Evolutionary conservation across 2,113 vertebrate genomes (phyloP).

Genomic region (Taurulus bubalis): DNA sequence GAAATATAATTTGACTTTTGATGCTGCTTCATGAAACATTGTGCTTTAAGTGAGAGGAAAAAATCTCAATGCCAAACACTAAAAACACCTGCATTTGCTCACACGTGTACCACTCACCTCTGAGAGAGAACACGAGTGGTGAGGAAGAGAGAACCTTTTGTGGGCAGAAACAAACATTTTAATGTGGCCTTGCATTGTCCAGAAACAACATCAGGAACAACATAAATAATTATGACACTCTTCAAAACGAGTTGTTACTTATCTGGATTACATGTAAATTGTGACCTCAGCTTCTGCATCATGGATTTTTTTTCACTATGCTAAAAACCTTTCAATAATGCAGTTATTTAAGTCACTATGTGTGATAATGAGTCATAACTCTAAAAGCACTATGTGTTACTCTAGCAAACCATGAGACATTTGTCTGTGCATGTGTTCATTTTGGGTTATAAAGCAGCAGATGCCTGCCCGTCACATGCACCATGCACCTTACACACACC

Average conservation of each 20-base stretch:
- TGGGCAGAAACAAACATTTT: background rate
- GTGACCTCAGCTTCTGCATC: background rate
- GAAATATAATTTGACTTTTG: conserved; percentile 44
- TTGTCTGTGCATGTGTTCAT: conserved; percentile 19
- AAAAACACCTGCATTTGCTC: background rate
- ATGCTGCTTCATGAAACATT: conserved; percentile 43
- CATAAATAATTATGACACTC: background rate
- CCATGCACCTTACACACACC: conserved; percentile 22
- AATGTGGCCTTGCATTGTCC: background rate
- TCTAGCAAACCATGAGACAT: background rate
- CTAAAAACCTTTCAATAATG: background rate
- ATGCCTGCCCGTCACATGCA: conserved; percentile 58
- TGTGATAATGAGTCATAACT: conserved; percentile 14
- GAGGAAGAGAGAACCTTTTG: background rate
- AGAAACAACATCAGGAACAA: background rate
- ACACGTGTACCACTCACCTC: background rate
- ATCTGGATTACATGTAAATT: background rate
- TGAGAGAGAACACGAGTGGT: background rate
- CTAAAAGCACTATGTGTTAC: conserved; percentile 6
- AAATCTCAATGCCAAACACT: background rate
- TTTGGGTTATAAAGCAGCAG: conserved; percentile 44
- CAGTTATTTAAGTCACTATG: background rate
- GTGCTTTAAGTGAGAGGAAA: background rate
- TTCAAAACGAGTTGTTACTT: background rate
- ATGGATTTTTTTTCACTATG: background rate